phyloP scores from a whole-genome alignment of 2,797 vertebrate species.

The Alauda arvensis region DNA sequence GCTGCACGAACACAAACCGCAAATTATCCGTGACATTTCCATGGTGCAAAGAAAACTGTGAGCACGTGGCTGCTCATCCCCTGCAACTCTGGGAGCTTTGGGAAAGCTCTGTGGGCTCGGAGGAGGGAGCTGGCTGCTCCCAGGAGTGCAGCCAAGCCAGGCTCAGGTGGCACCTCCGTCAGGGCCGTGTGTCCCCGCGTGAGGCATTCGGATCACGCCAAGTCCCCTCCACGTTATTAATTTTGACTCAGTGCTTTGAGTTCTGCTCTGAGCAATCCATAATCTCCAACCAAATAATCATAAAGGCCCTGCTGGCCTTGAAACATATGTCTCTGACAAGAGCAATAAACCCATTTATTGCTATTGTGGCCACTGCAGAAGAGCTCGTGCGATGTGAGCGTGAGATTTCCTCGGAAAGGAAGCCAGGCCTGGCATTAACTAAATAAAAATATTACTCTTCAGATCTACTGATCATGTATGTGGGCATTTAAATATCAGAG shows the following conservation, averaged over 20 bases:
- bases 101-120: not conserved
- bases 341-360: constrained; percentile 60
- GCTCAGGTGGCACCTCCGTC: not conserved
- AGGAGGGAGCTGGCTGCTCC: not conserved
- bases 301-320: constrained; percentile 48
- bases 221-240: constrained; percentile 7
- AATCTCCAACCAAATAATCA: constrained; percentile 56
- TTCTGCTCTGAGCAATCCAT: constrained; percentile 47
- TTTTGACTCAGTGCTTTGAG: constrained; percentile 41
- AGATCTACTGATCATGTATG: constrained; percentile 25
- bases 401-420: not conserved
- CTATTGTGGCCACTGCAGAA: constrained; percentile 26
- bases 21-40: not conserved
- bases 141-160: not conserved
- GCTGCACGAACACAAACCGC: not conserved
- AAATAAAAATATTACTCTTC: not conserved
- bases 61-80: not conserved
- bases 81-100: not conserved
- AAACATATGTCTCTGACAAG: constrained; percentile 58
- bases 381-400: not conserved
- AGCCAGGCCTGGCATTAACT: not conserved
- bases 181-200: not conserved
- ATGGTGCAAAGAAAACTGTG: not conserved
- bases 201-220: not conserved
- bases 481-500: constrained; percentile 29